Conservation (phyloP, 2,113 vertebrate species). For the Podilymbus podiceps region DNA sequence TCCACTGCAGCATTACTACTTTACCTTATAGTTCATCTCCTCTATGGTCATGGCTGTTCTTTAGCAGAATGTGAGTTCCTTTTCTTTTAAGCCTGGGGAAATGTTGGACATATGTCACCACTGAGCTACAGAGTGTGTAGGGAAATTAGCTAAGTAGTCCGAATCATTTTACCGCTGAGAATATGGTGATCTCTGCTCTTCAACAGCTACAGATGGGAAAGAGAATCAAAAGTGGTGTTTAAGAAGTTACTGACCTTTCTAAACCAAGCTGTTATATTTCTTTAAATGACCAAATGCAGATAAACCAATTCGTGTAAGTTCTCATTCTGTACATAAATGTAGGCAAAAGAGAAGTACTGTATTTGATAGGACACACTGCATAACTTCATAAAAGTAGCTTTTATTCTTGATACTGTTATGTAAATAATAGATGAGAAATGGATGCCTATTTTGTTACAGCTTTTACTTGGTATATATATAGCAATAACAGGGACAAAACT, state of each 20-base stretch:
- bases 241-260: neutral
- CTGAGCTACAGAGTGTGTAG: neutral
- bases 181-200: neutral
- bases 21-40: neutral
- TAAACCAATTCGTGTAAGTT: accelerated
- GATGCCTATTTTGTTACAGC: neutral
- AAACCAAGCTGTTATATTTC: neutral
- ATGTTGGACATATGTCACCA: neutral
- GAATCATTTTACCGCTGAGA: neutral
- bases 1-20: neutral
- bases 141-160: neutral
- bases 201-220: neutral
- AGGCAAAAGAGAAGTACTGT: neutral
- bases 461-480: neutral
- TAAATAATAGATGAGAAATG: neutral
- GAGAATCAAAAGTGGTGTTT: neutral
- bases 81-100: neutral
- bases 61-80: neutral
- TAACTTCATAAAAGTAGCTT: neutral
- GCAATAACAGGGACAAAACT: neutral
- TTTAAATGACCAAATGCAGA: neutral
- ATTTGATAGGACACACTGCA: neutral
- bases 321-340: neutral
- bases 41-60: neutral
- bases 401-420: neutral